A percentile compares a stretch with the other conserved stretches of the same genome.
phyloP scores from a whole-genome alignment of 2,888 invertebrate species.

The Epinotia ramella region DNA sequence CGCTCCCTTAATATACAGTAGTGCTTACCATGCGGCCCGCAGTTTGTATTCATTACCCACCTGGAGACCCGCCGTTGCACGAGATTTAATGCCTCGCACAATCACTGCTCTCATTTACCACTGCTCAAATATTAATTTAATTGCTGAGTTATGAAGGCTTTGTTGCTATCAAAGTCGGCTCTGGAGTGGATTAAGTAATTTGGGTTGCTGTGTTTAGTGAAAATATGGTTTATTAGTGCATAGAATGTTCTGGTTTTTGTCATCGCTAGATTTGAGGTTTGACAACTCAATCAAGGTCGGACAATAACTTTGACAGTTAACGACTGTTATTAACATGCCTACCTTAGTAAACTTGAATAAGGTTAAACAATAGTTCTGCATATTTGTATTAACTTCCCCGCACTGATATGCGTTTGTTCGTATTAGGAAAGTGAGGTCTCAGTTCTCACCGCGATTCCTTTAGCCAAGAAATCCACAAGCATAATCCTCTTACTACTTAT shows the following conservation, averaged over 20 bases:
- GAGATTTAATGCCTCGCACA: slow-evolving; percentile 72
- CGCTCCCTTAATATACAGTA: slow-evolving; percentile 77
- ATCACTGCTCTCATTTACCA: slow-evolving; percentile 72
- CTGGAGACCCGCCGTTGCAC: slow-evolving; percentile 65
- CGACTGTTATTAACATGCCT: not conserved
- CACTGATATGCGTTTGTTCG: slow-evolving; percentile 61
- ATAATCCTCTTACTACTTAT: slow-evolving; percentile 61
- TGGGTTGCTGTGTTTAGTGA: slow-evolving; percentile 34
- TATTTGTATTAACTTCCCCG: slow-evolving; percentile 62
- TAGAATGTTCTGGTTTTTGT: slow-evolving; percentile 10
- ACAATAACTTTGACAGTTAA: not conserved
- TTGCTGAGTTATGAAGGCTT: slow-evolving; percentile 49
- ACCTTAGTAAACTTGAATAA: not conserved
- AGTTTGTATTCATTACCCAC: slow-evolving; percentile 83
- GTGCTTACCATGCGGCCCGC: slow-evolving; percentile 77
- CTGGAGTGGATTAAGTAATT: slow-evolving; percentile 43
- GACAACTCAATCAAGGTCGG: too few species aligned
- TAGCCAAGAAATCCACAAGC: slow-evolving; percentile 69
- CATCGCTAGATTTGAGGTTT: not conserved
- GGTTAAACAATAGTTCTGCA: slow-evolving; percentile 55
- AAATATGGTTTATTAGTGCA: slow-evolving; percentile 22
- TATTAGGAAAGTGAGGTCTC: slow-evolving; percentile 62
- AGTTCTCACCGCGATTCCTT: slow-evolving; percentile 65
- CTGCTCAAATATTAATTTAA: slow-evolving; percentile 71
- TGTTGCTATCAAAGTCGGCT: slow-evolving; percentile 45